Evolutionary conservation across 2,797 vertebrate species (phyloP), one percentile per base, ranked within the genome.

Genomic region (Sparus aurata): DNA sequence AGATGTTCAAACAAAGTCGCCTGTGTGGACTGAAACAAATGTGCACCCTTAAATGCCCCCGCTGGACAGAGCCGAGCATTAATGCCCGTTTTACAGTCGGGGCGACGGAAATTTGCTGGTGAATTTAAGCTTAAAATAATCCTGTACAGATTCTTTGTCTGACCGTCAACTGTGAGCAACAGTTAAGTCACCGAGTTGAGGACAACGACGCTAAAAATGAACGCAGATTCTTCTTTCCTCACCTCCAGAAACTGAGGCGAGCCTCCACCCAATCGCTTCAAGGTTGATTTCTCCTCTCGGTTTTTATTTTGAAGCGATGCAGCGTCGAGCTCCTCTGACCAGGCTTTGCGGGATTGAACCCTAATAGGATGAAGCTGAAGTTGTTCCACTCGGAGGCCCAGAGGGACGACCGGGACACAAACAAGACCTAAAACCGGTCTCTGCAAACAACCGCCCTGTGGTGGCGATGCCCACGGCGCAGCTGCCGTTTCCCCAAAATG

Each of bases 381-480:
- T 80, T 78, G 27, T 79, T 89, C 69, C 71, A 66, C 50, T 60
- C 46, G 13, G 60, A 68, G 85, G 79, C 68, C 76, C 55, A 3
- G 59, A 59, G 67, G 78, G 75, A 69, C 7, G 73, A 84, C 75
- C 43, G 55, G 52, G 68, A 87, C 62, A 82, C 80, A 89, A 90
- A 88, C 85, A 34, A 84, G 83, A 59, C 75, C 90, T 87, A 91
- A 34, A 93, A 93, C 84, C 79, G 89, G 90, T 85, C 90, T 82
- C 75, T 64, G 83, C 83, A 91, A 91, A 91, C 84, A 92, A 71
- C 89, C 88, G 60, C 85, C 86, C 82, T 93, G 91, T 38, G 91
- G 89, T 86, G 81, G 73, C 77, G 79, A 89, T 57, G 80, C 86
- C 86, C 90, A 68, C 75, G 74, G 81, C 74, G 20, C 89, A 90